Conservation (phyloP, 2,888 invertebrate species). For the Cataglyphis rosenhaueri region DNA sequence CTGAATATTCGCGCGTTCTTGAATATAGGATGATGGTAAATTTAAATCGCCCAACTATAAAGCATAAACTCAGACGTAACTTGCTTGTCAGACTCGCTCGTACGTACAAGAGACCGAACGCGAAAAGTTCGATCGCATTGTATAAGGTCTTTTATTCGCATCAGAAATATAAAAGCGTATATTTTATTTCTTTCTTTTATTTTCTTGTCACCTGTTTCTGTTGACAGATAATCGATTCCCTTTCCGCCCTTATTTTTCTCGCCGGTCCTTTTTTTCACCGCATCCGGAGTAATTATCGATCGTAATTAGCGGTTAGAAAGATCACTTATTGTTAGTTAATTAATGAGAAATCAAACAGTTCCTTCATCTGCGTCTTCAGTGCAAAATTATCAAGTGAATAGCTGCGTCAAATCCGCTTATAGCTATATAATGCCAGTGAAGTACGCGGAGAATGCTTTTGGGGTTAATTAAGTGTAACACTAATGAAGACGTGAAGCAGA, state of each 20-base stretch:
- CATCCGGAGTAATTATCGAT: constrained; percentile 60
- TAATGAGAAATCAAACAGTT: constrained; percentile 56
- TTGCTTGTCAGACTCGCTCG: constrained; percentile 29
- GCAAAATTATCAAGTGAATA: constrained; percentile 3
- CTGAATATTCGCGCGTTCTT: constrained; percentile 24
- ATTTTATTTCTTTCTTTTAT: constrained; percentile 13
- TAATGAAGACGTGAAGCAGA: constrained; percentile 32
- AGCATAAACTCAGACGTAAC: constrained; percentile 32
- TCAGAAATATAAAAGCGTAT: constrained; percentile 7
- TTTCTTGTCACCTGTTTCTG: constrained; percentile 1
- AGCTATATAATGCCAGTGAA: neutral
- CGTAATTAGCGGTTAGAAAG: constrained; percentile 19
- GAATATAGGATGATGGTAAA: constrained; percentile 26
- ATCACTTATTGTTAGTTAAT: constrained; percentile 59
- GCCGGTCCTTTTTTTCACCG: neutral
- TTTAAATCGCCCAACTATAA: constrained; percentile 23
- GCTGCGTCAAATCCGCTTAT: constrained; percentile 30
- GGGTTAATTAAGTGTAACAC: constrained; percentile 44
- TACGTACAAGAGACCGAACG: constrained; percentile 22
- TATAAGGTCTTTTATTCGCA: constrained; percentile 21
- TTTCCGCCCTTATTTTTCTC: constrained; percentile 8
- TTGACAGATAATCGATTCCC: constrained; percentile 47
- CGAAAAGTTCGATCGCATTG: constrained; percentile 25
- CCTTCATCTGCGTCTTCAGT: neutral
- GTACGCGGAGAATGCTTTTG: constrained; percentile 3